Percentiles rank a stretch among this genome's conserved stretches.
These are phyloP conservation scores for Nomada ferruginata DNA, from an alignment of 2,888 invertebrate genomes.

Conservation along the genomic window DNA sequence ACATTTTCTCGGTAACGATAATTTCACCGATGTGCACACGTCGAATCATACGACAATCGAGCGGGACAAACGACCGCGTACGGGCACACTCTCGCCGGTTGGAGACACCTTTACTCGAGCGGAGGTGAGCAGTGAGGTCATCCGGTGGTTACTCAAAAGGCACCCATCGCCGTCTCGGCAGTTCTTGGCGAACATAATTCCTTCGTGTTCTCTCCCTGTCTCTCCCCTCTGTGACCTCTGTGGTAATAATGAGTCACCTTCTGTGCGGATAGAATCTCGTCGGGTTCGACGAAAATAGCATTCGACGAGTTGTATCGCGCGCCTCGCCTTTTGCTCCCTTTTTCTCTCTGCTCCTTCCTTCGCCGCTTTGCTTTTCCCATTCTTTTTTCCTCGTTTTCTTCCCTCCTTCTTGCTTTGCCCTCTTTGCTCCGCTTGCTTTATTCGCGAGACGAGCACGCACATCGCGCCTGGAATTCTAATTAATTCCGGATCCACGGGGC, in stretches of 20 bases:
- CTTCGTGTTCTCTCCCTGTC: constrained; percentile 23
- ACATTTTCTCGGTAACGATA: constrained; percentile 42
- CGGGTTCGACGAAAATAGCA: constrained; percentile 65
- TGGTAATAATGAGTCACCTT: constrained; percentile 68
- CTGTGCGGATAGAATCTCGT: constrained; percentile 54
- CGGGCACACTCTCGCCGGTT: constrained; percentile 3
- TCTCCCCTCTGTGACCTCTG: constrained; percentile 49
- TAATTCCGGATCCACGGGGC: constrained; percentile 52
- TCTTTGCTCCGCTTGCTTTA: not conserved
- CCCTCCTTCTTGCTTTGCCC: not conserved
- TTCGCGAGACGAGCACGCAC: constrained; percentile 38
- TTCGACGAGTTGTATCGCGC: constrained; percentile 46
- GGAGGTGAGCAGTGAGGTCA: constrained; percentile 46
- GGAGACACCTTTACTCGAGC: not conserved
- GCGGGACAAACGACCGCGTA: constrained; percentile 11
- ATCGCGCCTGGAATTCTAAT: constrained; percentile 55
- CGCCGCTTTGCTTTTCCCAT: not conserved
- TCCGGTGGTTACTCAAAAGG: constrained; percentile 55
- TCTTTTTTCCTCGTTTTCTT: not conserved
- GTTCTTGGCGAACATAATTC: constrained; percentile 56
- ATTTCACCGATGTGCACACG: constrained; percentile 40
- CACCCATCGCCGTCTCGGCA: constrained; percentile 36
- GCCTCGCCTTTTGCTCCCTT: constrained; percentile 21
- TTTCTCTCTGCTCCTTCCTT: not conserved
- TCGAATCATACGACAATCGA: constrained; percentile 26